Conservation (phyloP, 1,140 invertebrate genomes). For the Yoshiicerus persimilis region DNA sequence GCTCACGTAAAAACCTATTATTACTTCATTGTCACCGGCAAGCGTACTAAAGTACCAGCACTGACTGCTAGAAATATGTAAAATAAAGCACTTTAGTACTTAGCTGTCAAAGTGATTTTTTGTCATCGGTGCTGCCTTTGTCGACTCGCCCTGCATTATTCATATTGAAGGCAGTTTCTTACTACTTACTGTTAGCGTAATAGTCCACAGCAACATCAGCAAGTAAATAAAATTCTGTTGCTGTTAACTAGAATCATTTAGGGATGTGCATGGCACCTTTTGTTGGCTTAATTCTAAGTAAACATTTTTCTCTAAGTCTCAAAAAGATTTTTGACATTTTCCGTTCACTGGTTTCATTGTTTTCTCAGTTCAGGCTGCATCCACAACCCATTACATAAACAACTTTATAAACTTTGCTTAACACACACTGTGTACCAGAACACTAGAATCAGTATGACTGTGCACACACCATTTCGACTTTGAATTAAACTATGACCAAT, state of each 20-base stretch:
- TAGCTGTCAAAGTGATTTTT: background rate
- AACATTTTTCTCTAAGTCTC: background rate
- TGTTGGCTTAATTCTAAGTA: background rate
- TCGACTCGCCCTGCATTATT: background rate
- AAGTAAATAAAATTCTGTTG: background rate
- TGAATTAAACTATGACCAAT: too few relatives aligned
- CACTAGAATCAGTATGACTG: too few relatives aligned
- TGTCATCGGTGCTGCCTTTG: background rate
- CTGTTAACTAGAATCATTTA: background rate
- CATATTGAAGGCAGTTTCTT: background rate
- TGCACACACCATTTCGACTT: too few relatives aligned
- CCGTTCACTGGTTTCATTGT: background rate
- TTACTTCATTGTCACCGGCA: background rate
- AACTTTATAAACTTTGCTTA: background rate
- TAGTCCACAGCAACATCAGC: too few relatives aligned
- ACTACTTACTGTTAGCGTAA: background rate
- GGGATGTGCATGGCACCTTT: background rate
- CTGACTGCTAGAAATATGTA: background rate
- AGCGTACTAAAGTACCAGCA: background rate
- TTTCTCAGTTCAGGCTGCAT: background rate
- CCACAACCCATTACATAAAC: background rate
- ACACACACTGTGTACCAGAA: too few relatives aligned
- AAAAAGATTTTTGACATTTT: background rate
- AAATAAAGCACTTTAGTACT: background rate
- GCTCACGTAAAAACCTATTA: background rate